These are phyloP conservation scores for Pantherophis alleghaniensis DNA, from an alignment of 2,797 vertebrate species.

Conservation along the genomic window DNA sequence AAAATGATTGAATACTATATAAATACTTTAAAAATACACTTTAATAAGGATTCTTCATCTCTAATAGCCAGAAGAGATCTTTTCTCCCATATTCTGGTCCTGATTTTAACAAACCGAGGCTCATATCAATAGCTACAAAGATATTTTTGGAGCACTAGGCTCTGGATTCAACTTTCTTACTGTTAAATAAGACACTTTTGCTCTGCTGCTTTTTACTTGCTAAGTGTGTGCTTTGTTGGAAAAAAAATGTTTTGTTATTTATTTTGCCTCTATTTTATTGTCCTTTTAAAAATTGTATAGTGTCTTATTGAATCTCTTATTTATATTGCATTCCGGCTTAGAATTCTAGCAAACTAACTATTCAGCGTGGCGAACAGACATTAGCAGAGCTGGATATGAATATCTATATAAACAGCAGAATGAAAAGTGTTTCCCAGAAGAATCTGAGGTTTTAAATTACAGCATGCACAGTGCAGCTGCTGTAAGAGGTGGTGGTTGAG, in stretches of 20 bases:
- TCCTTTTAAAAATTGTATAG: background rate
- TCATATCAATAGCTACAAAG: background rate
- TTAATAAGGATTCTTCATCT: background rate
- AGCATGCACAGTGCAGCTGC: background rate
- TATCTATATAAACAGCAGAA: background rate
- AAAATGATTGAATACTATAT: background rate
- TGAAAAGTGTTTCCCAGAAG: background rate
- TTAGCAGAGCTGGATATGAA: background rate
- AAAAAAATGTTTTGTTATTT: background rate
- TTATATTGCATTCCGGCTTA: background rate
- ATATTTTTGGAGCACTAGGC: background rate
- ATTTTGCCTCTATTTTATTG: background rate
- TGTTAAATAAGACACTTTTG: background rate
- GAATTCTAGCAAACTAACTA: background rate
- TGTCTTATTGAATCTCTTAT: background rate
- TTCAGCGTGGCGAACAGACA: background rate
- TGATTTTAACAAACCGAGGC: background rate
- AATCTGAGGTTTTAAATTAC: background rate
- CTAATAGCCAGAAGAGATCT: background rate
- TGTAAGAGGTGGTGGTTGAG: background rate
- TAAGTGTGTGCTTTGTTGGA: background rate
- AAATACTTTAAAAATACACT: background rate
- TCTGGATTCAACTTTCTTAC: background rate
- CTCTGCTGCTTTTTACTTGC: background rate
- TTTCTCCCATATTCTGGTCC: background rate